These are phyloP conservation scores for Pogonophryne albipinna DNA, from an alignment of 2,797 vertebrate genomes.

Conservation along the genomic window DNA sequence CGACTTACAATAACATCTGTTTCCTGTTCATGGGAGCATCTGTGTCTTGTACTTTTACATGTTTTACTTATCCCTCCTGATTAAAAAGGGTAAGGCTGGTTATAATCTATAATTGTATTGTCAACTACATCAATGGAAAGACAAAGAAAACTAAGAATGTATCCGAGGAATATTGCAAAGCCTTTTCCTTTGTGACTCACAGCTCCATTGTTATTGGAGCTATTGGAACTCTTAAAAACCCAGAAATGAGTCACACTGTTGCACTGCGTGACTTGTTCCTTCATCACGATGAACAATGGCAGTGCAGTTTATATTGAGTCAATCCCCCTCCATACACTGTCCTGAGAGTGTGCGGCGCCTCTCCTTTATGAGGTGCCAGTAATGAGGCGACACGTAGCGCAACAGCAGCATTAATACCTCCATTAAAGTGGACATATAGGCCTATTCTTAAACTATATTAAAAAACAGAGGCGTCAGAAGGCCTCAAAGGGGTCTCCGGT, in stretches of 20 bases:
- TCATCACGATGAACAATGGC: not conserved
- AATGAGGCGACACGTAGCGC: no score
- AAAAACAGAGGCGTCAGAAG: no score
- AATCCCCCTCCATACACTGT: not conserved
- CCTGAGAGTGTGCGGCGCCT: not conserved
- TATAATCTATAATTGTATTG: not conserved
- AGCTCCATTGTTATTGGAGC: not conserved
- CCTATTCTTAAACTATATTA: no score
- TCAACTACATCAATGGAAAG: not conserved
- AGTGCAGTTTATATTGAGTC: not conserved
- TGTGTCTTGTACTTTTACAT: not conserved
- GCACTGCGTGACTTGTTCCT: not conserved
- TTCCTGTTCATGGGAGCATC: not conserved
- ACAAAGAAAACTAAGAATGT: not conserved
- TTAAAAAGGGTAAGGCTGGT: not conserved
- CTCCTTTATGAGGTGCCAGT: no score
- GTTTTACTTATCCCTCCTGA: not conserved
- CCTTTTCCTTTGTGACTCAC: not conserved
- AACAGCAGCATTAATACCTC: no score
- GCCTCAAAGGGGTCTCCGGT: no score
- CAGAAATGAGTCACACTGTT: not conserved
- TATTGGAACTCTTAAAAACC: slow-evolving; percentile 2
- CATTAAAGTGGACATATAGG: no score
- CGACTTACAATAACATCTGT: no score
- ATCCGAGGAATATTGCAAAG: not conserved